These are phyloP conservation scores for Ammospiza nelsoni DNA, from an alignment of 2,113 vertebrate species.

Conservation along the genomic window DNA sequence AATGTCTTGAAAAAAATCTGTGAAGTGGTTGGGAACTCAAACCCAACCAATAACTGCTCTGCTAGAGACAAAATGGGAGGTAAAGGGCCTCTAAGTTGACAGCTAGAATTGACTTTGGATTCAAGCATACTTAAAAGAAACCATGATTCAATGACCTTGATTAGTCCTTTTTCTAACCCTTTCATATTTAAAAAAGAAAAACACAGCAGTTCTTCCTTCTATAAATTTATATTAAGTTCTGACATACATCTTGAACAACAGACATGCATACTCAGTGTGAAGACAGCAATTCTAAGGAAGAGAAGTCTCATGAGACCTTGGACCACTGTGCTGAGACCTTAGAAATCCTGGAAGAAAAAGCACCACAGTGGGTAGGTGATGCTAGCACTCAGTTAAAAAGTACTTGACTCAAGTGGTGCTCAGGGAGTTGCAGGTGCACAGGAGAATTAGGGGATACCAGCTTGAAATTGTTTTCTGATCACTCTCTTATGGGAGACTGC, in stretches of 20 bases:
- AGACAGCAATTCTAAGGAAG: neutral
- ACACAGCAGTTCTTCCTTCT: neutral
- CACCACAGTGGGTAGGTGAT: neutral
- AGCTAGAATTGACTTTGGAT: neutral
- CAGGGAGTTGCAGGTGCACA: neutral
- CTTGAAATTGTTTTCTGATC: neutral
- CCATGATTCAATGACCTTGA: neutral
- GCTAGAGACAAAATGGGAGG: neutral
- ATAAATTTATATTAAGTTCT: neutral
- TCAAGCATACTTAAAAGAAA: neutral
- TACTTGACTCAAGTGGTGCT: neutral
- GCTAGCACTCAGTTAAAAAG: neutral
- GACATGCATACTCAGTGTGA: neutral
- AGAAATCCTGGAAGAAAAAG: neutral
- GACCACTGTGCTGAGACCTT: neutral
- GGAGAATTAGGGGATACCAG: neutral
- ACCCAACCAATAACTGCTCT: neutral
- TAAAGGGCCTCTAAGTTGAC: neutral
- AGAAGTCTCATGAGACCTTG: neutral
- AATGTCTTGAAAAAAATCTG: neutral
- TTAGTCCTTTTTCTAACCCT: neutral
- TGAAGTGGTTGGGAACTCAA: neutral
- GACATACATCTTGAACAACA: neutral
- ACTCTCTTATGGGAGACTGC: neutral
- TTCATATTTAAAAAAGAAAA: neutral